These are phyloP conservation scores for Epinotia bilunana DNA, from an alignment of 2,888 invertebrate species.

Conservation along the genomic window DNA sequence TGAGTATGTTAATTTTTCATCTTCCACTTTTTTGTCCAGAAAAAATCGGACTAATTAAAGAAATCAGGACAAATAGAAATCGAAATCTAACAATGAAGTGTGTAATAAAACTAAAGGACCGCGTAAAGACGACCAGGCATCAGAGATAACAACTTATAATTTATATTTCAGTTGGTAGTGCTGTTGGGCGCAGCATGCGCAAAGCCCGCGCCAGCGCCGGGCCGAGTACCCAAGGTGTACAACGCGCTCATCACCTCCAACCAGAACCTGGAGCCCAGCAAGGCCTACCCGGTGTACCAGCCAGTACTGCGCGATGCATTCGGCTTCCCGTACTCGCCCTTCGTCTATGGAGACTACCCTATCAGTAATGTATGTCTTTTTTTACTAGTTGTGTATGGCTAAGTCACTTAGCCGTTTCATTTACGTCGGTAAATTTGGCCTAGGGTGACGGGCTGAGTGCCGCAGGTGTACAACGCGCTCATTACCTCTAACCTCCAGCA, in stretches of 20 bases:
- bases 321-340: conserved; percentile 73
- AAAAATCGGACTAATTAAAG: not conserved
- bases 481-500: too few relatives aligned
- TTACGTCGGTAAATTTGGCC: too few relatives aligned
- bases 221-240: conserved; percentile 90
- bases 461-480: too few relatives aligned
- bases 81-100: too few relatives aligned
- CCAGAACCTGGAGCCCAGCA: conserved; percentile 90
- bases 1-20: too few relatives aligned
- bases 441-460: too few relatives aligned
- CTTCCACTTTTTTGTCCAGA: not conserved
- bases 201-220: conserved; percentile 79
- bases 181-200: conserved; percentile 56
- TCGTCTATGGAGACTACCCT: conserved; percentile 70
- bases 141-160: not conserved
- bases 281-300: conserved; percentile 89
- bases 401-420: not conserved
- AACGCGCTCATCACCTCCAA: conserved; percentile 92
- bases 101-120: too few relatives aligned
- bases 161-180: conserved; percentile 64
- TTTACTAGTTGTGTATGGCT: not conserved
- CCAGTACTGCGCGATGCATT: conserved; percentile 87
- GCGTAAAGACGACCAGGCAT: not conserved
- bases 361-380: conserved; percentile 66
- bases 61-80: too few relatives aligned